Conservation (phyloP, 2,797 vertebrate genomes). For the Acanthornis magna region DNA sequence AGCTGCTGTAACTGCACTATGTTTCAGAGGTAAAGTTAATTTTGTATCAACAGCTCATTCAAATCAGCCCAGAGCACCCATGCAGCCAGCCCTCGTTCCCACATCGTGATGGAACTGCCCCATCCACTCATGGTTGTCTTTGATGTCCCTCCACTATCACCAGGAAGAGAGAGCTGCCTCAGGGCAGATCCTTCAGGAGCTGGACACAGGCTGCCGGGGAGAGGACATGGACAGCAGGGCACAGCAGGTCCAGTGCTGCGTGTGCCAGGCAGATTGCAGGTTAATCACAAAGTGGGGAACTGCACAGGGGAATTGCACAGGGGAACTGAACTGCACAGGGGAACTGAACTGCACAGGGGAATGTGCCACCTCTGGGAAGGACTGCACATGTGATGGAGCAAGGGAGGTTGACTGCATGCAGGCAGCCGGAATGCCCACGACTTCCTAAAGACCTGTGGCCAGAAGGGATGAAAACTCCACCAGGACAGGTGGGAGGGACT, state of each 20-base stretch:
- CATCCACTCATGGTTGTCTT: neutral
- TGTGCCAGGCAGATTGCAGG: neutral
- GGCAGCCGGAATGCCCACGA: neutral
- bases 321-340: too few species aligned
- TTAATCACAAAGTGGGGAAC: neutral
- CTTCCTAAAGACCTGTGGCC: neutral
- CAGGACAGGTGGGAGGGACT: neutral
- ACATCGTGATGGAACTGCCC: neutral
- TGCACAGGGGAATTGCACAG: neutral
- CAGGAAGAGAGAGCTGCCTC: neutral
- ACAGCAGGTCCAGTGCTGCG: accelerated
- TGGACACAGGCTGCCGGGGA: neutral
- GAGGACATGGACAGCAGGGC: accelerated
- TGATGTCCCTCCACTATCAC: neutral
- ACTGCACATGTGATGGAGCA: accelerated
- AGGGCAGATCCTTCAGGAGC: neutral
- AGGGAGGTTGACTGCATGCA: neutral
- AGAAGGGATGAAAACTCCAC: neutral
- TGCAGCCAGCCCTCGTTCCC: neutral
- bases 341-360: neutral
- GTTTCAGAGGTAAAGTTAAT: neutral
- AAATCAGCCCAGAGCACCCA: neutral
- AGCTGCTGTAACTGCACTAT: neutral
- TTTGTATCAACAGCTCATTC: neutral
- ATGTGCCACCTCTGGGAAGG: neutral